These are phyloP conservation scores for Anguilla megastoma DNA, from an alignment of 2,797 vertebrate species.

Conservation along the genomic window DNA sequence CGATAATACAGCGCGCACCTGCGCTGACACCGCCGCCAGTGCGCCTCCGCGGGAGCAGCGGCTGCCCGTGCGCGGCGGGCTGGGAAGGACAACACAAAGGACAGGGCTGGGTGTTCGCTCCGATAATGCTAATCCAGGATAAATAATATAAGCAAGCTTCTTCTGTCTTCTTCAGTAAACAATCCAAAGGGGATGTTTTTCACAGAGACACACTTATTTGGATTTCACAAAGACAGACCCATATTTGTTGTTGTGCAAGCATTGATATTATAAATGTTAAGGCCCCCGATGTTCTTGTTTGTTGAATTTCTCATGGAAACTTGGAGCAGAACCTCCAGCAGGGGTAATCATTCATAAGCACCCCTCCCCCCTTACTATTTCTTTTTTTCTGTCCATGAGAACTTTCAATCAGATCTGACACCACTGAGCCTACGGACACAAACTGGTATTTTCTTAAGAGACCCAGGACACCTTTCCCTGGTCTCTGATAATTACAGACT, in stretches of 20 bases:
- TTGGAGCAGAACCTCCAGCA: constrained; percentile 2
- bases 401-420: constrained; percentile 50
- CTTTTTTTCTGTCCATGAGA: constrained; percentile 51
- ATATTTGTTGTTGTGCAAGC: neutral
- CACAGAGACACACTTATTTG: neutral
- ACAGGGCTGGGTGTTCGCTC: constrained; percentile 25
- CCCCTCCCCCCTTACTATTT: neutral
- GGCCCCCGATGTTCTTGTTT: neutral
- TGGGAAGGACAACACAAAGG: constrained; percentile 28
- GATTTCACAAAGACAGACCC: neutral
- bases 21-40: constrained; percentile 64
- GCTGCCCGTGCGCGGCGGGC: constrained; percentile 43
- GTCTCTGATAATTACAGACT: constrained; percentile 46
- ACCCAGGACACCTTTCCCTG: constrained; percentile 51
- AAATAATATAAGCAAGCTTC: constrained; percentile 42
- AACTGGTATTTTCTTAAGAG: constrained; percentile 39
- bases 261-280: neutral
- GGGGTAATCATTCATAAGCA: neutral
- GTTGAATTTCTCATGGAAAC: constrained; percentile 24
- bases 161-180: constrained; percentile 34
- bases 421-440: constrained; percentile 26
- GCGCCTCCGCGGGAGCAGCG: constrained; percentile 59
- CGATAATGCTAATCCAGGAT: constrained; percentile 15
- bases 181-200: constrained; percentile 9
- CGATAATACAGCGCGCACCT: constrained; percentile 73